Percentiles rank a stretch among this genome's conserved stretches.
These are phyloP conservation scores for Phallusia fumigata DNA, from an alignment of 23 tunicate genomes.

Conservation along the genomic window DNA sequence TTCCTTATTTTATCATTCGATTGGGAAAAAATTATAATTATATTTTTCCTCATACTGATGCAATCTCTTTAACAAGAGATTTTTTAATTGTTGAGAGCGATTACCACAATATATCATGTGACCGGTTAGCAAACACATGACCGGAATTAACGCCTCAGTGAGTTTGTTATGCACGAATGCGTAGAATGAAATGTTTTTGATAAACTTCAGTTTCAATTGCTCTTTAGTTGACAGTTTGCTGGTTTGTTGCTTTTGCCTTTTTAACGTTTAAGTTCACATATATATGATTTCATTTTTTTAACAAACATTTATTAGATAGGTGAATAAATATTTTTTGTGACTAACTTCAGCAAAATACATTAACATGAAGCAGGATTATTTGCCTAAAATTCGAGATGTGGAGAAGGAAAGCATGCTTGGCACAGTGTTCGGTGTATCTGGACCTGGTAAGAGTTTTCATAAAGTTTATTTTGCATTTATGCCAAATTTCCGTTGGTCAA, in stretches of 20 bases:
- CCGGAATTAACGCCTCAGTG: constrained; percentile 9
- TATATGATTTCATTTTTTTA: too few relatives aligned
- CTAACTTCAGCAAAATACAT: neutral
- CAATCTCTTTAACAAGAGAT: too few relatives aligned
- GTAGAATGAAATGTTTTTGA: neutral
- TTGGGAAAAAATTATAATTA: too few relatives aligned
- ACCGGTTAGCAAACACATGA: neutral
- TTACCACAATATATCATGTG: neutral
- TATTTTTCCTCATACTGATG: too few relatives aligned
- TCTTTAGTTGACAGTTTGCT: too few relatives aligned
- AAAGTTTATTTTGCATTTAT: too few relatives aligned
- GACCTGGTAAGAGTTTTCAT: constrained; percentile 61
- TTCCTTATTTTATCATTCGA: too few relatives aligned
- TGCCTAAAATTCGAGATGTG: constrained; percentile 88
- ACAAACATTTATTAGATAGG: too few relatives aligned
- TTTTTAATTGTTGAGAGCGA: neutral
- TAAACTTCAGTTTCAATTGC: too few relatives aligned
- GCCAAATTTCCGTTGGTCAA: too few relatives aligned
- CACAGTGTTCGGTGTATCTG: constrained; percentile 96
- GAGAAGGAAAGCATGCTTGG: constrained; percentile 97
- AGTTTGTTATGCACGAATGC: neutral
- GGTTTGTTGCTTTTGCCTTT: too few relatives aligned
- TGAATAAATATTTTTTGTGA: neutral
- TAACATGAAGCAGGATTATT: constrained; percentile 61
- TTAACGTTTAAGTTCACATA: too few relatives aligned